phyloP scores from a whole-genome alignment of 2,888 invertebrate species.

The Julus scanicus region DNA sequence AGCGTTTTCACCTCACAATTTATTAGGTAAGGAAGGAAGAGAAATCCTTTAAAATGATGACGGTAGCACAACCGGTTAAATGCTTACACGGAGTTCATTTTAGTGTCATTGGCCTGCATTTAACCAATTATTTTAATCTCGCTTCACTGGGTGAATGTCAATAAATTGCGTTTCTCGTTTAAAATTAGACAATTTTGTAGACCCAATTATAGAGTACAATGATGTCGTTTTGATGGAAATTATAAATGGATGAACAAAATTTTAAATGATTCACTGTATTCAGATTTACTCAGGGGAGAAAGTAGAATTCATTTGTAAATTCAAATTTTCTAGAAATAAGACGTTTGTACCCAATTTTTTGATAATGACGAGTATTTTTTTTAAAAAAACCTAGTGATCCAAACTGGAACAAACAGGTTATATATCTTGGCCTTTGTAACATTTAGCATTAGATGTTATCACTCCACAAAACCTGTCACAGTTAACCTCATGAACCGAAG shows the following conservation, averaged over 20 bases:
- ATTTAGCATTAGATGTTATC: not conserved
- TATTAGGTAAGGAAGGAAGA: not conserved
- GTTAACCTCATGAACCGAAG: not conserved
- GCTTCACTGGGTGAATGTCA: constrained; percentile 15
- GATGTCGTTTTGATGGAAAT: no score
- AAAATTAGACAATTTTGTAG: not conserved
- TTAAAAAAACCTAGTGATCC: not conserved
- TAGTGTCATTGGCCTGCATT: not conserved
- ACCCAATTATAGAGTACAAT: no score
- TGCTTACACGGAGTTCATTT: not conserved
- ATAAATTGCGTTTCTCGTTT: not conserved
- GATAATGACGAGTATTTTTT: not conserved
- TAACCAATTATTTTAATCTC: not conserved
- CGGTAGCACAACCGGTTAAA: not conserved
- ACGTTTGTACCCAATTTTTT: not conserved
- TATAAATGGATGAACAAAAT: not conserved
- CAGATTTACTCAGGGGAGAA: not conserved
- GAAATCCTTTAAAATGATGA: not conserved
- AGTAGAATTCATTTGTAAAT: not conserved
- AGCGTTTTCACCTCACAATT: not conserved
- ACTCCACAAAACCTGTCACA: not conserved
- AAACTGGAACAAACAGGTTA: not conserved
- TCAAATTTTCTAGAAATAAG: not conserved
- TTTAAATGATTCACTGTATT: not conserved
- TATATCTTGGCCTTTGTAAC: not conserved